Conservation (phyloP, 2,797 vertebrate genomes). For the Gymnoscopelus microlampas region DNA sequence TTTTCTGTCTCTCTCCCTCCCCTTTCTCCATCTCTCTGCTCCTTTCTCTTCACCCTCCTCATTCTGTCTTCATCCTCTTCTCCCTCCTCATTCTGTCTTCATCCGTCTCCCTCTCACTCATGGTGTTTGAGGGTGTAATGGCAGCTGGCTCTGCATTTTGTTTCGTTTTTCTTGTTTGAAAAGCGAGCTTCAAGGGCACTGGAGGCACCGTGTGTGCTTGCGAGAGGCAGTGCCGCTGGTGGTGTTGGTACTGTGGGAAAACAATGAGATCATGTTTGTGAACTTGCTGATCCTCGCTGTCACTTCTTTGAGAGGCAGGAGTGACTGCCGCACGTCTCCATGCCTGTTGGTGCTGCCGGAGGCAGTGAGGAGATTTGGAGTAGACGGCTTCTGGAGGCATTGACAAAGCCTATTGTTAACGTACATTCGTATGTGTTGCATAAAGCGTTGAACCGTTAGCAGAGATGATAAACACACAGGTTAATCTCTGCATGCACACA, state of each 20-base stretch:
- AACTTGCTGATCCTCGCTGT: background rate
- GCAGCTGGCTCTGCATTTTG: too few species aligned
- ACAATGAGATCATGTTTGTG: background rate
- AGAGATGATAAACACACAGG: too few species aligned
- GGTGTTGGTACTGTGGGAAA: too few species aligned
- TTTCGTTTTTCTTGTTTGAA: too few species aligned
- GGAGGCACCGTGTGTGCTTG: background rate
- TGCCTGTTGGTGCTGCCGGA: conserved; percentile 54
- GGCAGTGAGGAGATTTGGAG: conserved; percentile 63
- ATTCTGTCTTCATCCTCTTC: background rate
- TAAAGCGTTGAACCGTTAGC: too few species aligned
- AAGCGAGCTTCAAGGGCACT: too few species aligned
- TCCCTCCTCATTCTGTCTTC: background rate
- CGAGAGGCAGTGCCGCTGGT: background rate
- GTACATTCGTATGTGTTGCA: conserved; percentile 41
- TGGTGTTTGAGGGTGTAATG: conserved; percentile 44
- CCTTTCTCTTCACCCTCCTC: background rate
- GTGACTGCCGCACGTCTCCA: background rate
- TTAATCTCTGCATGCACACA: too few species aligned
- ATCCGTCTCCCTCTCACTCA: conserved; percentile 9
- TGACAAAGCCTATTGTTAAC: conserved; percentile 62
- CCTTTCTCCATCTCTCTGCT: background rate
- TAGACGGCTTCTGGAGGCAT: conserved; percentile 50
- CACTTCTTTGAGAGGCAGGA: background rate
- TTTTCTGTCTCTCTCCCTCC: background rate